Evolutionary conservation across 2,113 vertebrate species (phyloP).

Genomic region (Ophthalmolycus amberensis): DNA sequence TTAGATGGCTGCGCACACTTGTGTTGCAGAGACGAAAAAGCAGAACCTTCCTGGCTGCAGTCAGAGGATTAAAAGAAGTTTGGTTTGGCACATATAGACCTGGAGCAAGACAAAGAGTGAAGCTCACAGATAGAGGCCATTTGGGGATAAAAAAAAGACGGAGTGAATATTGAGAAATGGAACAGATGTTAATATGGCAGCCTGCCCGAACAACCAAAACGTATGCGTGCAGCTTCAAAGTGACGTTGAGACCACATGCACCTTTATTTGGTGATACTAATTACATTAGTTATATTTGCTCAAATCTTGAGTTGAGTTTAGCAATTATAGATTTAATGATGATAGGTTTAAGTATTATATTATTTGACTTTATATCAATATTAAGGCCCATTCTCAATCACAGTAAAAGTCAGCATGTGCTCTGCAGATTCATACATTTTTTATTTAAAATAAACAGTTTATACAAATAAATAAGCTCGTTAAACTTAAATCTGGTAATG

Average conservation of each 20-base stretch:
- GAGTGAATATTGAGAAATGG: not conserved
- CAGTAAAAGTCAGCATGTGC: not conserved
- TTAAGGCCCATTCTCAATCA: not conserved
- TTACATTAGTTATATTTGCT: not conserved
- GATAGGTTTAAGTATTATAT: not conserved
- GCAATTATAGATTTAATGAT: not conserved
- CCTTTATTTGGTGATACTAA: not conserved
- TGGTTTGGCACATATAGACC: constrained; percentile 26
- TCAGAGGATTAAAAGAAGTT: constrained; percentile 60
- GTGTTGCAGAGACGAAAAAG: constrained; percentile 73
- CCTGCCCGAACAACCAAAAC: not conserved
- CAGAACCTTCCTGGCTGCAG: constrained; percentile 63
- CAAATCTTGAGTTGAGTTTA: not conserved
- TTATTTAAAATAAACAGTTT: not conserved
- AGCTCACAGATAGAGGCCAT: not conserved
- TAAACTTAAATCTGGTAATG: not conserved
- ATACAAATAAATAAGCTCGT: not conserved
- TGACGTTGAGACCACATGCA: not conserved
- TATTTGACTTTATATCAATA: not conserved
- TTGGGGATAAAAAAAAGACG: not conserved
- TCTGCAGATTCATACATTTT: not conserved
- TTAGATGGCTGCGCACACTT: constrained; percentile 86
- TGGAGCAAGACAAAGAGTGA: constrained; percentile 32
- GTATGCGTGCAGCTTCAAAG: not conserved
- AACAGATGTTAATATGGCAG: not conserved